Evolutionary conservation across 2,888 invertebrate genomes (phyloP).

Genomic region (Dicyrtoma fusca): DNA sequence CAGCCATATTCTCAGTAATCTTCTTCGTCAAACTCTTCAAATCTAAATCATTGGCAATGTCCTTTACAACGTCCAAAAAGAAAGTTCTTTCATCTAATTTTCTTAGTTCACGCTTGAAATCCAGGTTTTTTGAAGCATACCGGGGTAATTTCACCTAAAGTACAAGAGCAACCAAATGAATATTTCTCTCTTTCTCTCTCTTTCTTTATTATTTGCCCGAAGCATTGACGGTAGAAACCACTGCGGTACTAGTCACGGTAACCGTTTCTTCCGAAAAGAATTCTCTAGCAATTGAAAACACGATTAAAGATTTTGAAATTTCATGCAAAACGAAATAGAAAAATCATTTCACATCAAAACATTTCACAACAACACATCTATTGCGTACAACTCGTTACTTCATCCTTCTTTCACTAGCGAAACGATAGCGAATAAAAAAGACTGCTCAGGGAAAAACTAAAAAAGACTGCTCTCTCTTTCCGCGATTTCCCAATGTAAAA

Average conservation of each 20-base stretch:
- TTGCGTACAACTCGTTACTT: too few species aligned
- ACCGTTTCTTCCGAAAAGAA: too few species aligned
- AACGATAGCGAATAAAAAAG: neutral
- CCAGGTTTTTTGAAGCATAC: conserved; percentile 62
- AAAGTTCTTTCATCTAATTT: conserved; percentile 62
- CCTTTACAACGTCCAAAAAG: conserved; percentile 63
- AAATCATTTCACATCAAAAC: too few species aligned
- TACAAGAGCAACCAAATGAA: neutral
- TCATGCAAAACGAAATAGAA: too few species aligned
- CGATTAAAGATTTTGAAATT: too few species aligned
- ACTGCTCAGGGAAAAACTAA: neutral
- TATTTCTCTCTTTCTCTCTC: neutral
- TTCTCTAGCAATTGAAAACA: too few species aligned
- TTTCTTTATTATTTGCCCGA: too few species aligned
- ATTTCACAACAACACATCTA: too few species aligned
- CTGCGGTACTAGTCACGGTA: too few species aligned
- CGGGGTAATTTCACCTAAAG: conserved; percentile 60
- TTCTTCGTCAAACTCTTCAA: conserved; percentile 62
- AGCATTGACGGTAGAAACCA: neutral
- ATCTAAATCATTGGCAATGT: conserved; percentile 64
- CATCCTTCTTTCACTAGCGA: neutral
- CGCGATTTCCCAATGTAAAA: neutral
- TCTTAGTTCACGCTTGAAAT: conserved; percentile 60
- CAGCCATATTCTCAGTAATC: conserved; percentile 62
- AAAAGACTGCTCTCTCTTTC: neutral